These are phyloP conservation scores for Periphyllus acericola DNA, from an alignment of 2,888 invertebrate species.

Conservation along the genomic window DNA sequence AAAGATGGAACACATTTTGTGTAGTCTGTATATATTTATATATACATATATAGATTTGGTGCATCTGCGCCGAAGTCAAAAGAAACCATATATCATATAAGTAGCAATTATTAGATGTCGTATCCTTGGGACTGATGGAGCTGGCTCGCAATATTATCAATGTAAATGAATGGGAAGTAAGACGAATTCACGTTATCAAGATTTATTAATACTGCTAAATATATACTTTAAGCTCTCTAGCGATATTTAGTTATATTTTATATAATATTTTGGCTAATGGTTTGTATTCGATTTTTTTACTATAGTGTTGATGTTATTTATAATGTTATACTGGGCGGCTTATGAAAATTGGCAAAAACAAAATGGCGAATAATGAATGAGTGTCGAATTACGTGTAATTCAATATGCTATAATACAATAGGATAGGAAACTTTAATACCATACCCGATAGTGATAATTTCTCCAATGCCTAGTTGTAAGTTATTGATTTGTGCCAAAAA, in stretches of 20 bases:
- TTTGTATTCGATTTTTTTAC: not conserved
- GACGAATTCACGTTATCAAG: not conserved
- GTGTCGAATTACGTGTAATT: constrained; percentile 12
- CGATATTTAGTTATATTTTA: not conserved
- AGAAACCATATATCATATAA: not conserved
- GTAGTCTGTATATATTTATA: too few relatives aligned
- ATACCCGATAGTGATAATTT: constrained; percentile 88
- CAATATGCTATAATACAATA: not conserved
- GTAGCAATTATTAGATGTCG: not conserved
- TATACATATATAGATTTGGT: too few relatives aligned
- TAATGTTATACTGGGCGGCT: not conserved
- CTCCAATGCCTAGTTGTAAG: constrained; percentile 81
- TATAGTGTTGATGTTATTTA: not conserved
- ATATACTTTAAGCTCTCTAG: not conserved
- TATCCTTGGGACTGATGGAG: too few relatives aligned
- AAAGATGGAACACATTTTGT: too few relatives aligned
- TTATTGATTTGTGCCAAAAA: constrained; percentile 91
- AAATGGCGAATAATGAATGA: not conserved
- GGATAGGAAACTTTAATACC: constrained; percentile 65
- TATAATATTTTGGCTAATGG: too few relatives aligned
- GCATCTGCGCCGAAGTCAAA: not conserved
- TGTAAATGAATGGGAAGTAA: not conserved
- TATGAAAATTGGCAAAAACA: not conserved
- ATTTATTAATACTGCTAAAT: not conserved
- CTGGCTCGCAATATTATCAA: too few relatives aligned